Evolutionary conservation across 1,140 invertebrate species (phyloP).

Genomic region (Pararge aegeria): DNA sequence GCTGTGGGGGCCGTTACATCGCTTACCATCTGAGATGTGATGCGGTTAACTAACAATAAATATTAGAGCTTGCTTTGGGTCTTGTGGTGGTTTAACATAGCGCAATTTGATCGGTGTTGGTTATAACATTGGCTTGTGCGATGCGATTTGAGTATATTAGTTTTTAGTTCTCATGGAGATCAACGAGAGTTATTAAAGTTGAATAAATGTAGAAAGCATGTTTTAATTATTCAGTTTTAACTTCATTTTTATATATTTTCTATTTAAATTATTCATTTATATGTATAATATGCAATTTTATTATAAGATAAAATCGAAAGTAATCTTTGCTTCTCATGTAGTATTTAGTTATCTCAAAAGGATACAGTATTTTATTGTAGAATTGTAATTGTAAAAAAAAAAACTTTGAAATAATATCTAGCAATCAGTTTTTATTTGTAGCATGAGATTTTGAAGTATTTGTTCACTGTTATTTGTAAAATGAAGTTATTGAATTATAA

Average conservation of each 20-base stretch:
- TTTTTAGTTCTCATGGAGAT: neutral
- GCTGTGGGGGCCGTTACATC: constrained; percentile 45
- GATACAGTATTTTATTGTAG: neutral
- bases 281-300: neutral
- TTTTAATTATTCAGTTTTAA: neutral
- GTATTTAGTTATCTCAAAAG: neutral
- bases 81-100: constrained; percentile 11
- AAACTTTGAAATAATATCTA: too few species aligned
- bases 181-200: neutral
- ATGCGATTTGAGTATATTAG: constrained; percentile 6
- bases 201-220: neutral
- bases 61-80: constrained; percentile 10
- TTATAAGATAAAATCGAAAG: neutral
- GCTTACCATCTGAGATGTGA: constrained; percentile 24
- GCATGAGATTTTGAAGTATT: too few species aligned
- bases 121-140: neutral
- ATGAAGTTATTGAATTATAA: too few species aligned
- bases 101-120: constrained; percentile 5
- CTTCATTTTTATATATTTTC: neutral
- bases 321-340: constrained; percentile 1
- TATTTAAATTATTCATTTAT: neutral
- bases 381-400: constrained; percentile 1
- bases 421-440: too few species aligned
- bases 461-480: too few species aligned
- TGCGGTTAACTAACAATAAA: constrained; percentile 22